Conservation (phyloP, 2,888 invertebrate genomes). For the Patella pellucida region DNA sequence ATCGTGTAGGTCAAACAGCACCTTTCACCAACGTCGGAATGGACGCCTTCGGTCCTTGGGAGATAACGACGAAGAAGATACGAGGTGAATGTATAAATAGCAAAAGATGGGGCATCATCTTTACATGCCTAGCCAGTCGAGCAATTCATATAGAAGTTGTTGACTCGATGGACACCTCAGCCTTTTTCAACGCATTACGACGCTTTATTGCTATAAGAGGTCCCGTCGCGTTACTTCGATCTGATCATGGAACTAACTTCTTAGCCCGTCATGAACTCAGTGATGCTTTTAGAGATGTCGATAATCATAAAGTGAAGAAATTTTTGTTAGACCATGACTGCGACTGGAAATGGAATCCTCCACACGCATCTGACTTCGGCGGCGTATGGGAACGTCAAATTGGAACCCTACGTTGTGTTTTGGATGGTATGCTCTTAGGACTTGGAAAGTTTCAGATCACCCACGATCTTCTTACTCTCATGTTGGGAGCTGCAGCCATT, state of each 20-base stretch:
- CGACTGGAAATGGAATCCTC: too few species aligned
- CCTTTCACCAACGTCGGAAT: too few species aligned
- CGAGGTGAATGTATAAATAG: neutral
- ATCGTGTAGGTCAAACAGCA: neutral
- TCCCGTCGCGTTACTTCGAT: neutral
- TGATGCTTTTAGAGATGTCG: neutral
- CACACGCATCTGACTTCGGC: neutral
- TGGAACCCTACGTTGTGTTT: neutral
- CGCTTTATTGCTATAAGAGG: slow-evolving; percentile 16
- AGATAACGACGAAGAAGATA: slow-evolving; percentile 1
- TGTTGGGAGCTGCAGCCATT: too few species aligned
- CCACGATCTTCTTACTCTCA: neutral
- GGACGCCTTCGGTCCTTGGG: slow-evolving; percentile 15
- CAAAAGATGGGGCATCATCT: slow-evolving; percentile 20
- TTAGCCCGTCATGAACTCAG: neutral
- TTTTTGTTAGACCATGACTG: too few species aligned
- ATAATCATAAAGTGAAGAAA: neutral
- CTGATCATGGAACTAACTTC: slow-evolving; percentile 19
- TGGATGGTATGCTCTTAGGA: neutral
- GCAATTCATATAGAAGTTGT: too few species aligned
- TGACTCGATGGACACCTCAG: slow-evolving; percentile 13
- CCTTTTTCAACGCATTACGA: slow-evolving; percentile 16
- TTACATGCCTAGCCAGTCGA: slow-evolving; percentile 16
- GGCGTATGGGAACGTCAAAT: slow-evolving; percentile 1
- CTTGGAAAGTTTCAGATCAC: neutral